phyloP scores from a whole-genome alignment of 2,888 invertebrate species.

The Meiosimyza decipiens region DNA sequence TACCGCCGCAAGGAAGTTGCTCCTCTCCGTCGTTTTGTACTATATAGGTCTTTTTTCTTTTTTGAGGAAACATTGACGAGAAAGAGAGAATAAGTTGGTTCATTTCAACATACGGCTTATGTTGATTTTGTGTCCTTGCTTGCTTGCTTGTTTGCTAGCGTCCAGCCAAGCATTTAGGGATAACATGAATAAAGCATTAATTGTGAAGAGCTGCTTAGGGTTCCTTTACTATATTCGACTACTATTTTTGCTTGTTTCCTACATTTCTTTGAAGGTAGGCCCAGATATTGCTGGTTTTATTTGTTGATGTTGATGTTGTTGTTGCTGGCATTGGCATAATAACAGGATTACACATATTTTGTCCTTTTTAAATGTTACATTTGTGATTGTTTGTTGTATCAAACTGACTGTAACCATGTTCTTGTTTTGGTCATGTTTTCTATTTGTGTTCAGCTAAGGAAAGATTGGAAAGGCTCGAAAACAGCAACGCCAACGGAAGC shows the following conservation, averaged over 20 bases:
- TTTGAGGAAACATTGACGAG: not conserved
- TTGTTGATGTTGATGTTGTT: constrained; percentile 53
- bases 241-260: not conserved
- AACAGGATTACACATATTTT: constrained; percentile 61
- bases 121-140: constrained; percentile 42
- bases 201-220: constrained; percentile 44
- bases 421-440: no score
- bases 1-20: no score
- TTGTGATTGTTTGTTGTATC: not conserved
- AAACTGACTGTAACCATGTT: not conserved
- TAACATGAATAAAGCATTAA: constrained; percentile 50
- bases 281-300: constrained; percentile 42
- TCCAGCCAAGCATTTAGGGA: constrained; percentile 56
- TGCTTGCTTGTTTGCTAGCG: constrained; percentile 58
- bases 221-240: not conserved
- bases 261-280: not conserved
- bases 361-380: constrained; percentile 50
- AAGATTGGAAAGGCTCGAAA: no score
- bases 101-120: constrained; percentile 1
- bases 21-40: not conserved
- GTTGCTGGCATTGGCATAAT: constrained; percentile 50
- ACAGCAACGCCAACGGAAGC: no score
- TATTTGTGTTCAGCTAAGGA: no score
- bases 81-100: not conserved
- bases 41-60: not conserved